Conservation (phyloP, 2,888 invertebrate species). For the Kuschelorhynchus macadamiae region DNA sequence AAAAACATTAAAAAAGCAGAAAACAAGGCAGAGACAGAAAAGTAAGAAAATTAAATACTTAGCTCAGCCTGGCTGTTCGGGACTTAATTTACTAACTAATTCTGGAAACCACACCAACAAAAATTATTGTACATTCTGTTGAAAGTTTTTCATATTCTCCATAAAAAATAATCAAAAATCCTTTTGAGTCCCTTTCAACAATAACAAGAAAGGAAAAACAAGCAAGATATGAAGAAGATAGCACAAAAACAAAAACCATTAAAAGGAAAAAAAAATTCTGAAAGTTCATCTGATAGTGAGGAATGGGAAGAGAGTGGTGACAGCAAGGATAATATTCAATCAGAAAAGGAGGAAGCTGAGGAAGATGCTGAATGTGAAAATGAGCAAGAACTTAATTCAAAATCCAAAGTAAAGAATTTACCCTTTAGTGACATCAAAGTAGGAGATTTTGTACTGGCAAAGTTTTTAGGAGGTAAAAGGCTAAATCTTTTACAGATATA, state of each 20-base stretch:
- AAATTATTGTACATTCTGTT: no score
- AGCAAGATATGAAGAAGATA: conserved; percentile 9
- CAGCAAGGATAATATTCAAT: conserved; percentile 8
- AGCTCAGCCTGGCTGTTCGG: no score
- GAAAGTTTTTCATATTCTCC: no score
- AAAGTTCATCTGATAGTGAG: conserved; percentile 15
- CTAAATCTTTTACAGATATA: no score
- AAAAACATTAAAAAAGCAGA: no score
- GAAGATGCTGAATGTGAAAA: conserved; percentile 9
- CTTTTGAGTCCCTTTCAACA: neutral
- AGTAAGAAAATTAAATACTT: no score
- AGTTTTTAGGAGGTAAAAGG: no score
- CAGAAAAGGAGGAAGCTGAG: conserved; percentile 6
- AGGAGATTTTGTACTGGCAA: conserved; percentile 3
- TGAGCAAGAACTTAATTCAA: conserved; percentile 2
- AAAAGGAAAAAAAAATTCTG: conserved; percentile 13
- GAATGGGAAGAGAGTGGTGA: conserved; percentile 10
- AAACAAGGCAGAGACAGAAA: no score
- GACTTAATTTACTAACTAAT: no score
- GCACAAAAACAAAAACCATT: neutral
- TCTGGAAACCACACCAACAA: no score
- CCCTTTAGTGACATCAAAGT: conserved; percentile 9
- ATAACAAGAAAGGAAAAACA: conserved; percentile 2
- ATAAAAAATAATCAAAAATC: no score
- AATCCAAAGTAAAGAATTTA: conserved; percentile 10